A percentile compares a stretch with the other conserved stretches of the same genome.
Conservation (phyloP, 1,140 invertebrate genomes). For the Dinoponera quadriceps region DNA sequence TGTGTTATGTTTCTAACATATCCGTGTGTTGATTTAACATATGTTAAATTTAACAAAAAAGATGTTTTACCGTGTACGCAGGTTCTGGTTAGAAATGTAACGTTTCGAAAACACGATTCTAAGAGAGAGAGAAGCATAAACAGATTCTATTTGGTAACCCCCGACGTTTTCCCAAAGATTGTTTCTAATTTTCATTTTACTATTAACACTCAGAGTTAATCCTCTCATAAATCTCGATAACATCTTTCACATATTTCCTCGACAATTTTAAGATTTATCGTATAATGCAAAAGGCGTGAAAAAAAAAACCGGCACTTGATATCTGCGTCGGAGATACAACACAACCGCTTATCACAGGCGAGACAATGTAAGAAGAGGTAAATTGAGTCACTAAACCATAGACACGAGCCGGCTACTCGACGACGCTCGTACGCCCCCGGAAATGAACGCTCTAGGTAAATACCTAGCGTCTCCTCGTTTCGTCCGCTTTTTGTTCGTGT, state of each 20-base stretch:
- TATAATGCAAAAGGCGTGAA: neutral
- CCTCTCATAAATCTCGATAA: neutral
- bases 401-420: neutral
- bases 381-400: slow-evolving; percentile 26
- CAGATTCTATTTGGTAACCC: too few species aligned
- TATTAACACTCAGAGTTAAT: neutral
- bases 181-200: neutral
- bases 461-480: slow-evolving; percentile 55
- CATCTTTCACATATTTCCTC: neutral
- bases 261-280: neutral
- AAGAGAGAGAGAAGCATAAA: too few species aligned
- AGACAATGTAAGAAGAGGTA: neutral
- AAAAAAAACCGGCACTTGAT: neutral
- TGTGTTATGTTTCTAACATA: too few species aligned
- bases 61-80: too few species aligned
- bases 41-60: too few species aligned
- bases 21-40: too few species aligned
- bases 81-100: too few species aligned
- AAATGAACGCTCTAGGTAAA: slow-evolving; percentile 69
- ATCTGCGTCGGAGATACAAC: neutral
- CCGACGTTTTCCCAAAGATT: too few species aligned
- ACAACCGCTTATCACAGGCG: neutral
- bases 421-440: slow-evolving; percentile 29
- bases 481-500: slow-evolving; percentile 65
- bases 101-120: too few species aligned